phyloP scores from a whole-genome alignment of 1,140 invertebrate species.

The Drosophila prosaltans region DNA sequence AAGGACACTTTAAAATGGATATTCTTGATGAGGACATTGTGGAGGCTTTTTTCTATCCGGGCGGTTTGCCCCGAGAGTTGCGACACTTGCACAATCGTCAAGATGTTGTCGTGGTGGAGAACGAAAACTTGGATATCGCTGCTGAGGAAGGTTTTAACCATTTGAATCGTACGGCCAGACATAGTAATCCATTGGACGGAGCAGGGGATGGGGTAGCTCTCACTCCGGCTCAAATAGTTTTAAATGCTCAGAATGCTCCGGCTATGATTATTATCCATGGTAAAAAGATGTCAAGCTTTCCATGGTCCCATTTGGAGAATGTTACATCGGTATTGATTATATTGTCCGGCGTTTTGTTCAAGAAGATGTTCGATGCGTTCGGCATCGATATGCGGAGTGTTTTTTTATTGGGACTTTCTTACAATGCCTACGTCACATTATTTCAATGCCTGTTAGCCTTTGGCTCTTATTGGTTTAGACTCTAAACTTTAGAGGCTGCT shows the following conservation, averaged over 20 bases:
- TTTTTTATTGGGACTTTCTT: constrained; percentile 3
- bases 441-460: constrained; percentile 6
- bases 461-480: not conserved
- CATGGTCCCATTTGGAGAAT: not conserved
- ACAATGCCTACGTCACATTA: not conserved
- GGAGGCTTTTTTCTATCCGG: not conserved
- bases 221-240: not conserved
- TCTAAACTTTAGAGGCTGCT: no score
- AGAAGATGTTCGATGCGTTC: not conserved
- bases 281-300: not conserved
- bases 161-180: not conserved
- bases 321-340: not conserved
- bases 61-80: not conserved
- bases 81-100: not conserved
- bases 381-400: constrained; percentile 8
- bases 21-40: not conserved
- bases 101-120: not conserved
- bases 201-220: not conserved
- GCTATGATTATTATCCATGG: not conserved
- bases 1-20: not conserved
- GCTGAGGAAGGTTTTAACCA: not conserved
- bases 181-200: not conserved
- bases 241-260: not conserved
- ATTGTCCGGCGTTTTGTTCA: not conserved
- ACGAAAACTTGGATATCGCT: not conserved